A percentile compares a stretch with the other conserved stretches of the same genome.
Evolutionary conservation across 2,113 vertebrate species (phyloP).

Genomic region (Austrofundulus limnaeus): DNA sequence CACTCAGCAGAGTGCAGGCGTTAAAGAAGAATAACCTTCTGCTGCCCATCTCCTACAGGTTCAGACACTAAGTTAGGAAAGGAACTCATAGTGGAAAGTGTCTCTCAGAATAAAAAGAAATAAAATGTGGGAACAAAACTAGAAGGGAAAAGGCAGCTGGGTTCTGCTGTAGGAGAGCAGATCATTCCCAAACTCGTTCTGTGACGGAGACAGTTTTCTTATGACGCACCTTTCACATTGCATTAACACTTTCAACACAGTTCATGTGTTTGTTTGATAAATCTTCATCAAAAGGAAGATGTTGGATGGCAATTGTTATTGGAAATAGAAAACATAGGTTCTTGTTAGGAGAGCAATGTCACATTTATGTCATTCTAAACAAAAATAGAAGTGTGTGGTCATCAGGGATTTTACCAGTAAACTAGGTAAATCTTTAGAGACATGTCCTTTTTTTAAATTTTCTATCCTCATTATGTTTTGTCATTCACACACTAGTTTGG

Average conservation of each 20-base stretch:
- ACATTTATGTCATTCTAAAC: constrained; percentile 18
- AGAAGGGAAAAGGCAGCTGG: constrained; percentile 3
- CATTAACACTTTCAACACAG: constrained; percentile 10
- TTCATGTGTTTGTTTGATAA: neutral
- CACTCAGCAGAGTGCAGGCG: constrained; percentile 86
- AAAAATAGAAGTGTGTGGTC: constrained; percentile 1
- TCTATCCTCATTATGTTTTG: neutral
- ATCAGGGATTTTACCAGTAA: neutral
- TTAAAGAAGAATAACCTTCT: constrained; percentile 91
- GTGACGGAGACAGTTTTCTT: constrained; percentile 5
- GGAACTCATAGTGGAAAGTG: neutral
- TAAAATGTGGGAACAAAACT: neutral
- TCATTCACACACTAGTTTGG: neutral
- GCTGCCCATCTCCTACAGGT: constrained; percentile 90
- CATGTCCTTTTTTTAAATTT: constrained; percentile 1
- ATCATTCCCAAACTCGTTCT: constrained; percentile 2
- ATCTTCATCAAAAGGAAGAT: constrained; percentile 24
- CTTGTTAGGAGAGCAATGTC: neutral
- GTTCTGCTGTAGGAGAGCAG: constrained; percentile 16
- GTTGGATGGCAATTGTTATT: constrained; percentile 3
- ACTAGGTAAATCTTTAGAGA: constrained; percentile 1
- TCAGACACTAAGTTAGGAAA: constrained; percentile 69
- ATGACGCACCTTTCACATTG: constrained; percentile 12
- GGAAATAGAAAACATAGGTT: constrained; percentile 6
- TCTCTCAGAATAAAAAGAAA: constrained; percentile 11